Evolutionary conservation across 37 sponge, comb jelly and placozoan genomes (phyloP).

Genomic region (Ephydatia muelleri): DNA sequence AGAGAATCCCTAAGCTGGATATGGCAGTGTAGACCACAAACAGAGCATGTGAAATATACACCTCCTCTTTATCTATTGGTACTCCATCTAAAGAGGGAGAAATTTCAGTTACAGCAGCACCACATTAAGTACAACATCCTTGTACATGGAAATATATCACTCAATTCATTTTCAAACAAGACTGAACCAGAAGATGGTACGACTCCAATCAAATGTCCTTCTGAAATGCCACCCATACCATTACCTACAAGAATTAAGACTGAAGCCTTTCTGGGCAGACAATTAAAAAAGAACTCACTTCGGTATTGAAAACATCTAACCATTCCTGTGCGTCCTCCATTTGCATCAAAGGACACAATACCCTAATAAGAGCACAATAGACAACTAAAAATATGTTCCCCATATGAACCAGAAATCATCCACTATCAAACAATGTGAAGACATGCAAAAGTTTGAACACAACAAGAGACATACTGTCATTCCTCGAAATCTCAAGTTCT

Average conservation of each 20-base stretch:
- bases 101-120: neutral
- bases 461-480: neutral
- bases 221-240: neutral
- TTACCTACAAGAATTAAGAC: neutral
- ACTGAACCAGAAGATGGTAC: neutral
- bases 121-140: neutral
- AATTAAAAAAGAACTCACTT: constrained; percentile 21
- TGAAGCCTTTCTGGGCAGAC: neutral
- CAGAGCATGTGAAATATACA: neutral
- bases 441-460: neutral
- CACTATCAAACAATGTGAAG: neutral
- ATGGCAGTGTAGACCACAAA: constrained; percentile 27
- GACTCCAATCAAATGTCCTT: neutral
- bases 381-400: neutral
- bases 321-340: constrained; percentile 34
- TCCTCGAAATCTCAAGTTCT: neutral
- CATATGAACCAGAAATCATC: too few relatives aligned
- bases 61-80: constrained; percentile 10
- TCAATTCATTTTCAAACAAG: neutral
- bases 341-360: constrained; percentile 13
- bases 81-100: constrained; percentile 13
- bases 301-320: constrained; percentile 61
- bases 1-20: neutral
- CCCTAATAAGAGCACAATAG: constrained; percentile 35
- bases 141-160: neutral